These are phyloP conservation scores for Denticeps clupeoides DNA, from an alignment of 2,797 vertebrate species.

Conservation along the genomic window DNA sequence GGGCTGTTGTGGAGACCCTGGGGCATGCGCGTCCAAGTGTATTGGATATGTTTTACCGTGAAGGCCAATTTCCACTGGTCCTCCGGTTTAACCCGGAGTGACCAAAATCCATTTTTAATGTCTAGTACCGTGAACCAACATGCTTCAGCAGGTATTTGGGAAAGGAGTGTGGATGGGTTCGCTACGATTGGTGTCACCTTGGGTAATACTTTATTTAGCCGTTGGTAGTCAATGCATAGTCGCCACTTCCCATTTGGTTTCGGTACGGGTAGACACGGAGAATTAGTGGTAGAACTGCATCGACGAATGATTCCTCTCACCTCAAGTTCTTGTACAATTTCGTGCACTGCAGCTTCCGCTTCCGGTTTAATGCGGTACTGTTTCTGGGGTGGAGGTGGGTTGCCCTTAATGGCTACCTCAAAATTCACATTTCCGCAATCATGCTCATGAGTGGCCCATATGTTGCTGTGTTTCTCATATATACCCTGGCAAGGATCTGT, in stretches of 20 bases:
- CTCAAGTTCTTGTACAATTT: background rate
- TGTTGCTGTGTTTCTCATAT: background rate
- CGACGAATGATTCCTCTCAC: background rate
- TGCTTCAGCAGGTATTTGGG: background rate
- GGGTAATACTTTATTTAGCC: too few species aligned
- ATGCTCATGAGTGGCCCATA: conserved; percentile 2
- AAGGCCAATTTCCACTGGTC: background rate
- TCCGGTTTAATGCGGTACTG: conserved; percentile 8
- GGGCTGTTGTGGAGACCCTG: too few species aligned
- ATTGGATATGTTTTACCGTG: background rate
- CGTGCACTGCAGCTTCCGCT: background rate
- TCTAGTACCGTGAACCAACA: background rate
- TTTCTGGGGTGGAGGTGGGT: background rate
- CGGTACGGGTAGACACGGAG: background rate
- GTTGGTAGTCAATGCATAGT: background rate
- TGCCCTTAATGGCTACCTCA: background rate
- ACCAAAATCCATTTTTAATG: too few species aligned
- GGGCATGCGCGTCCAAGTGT: too few species aligned
- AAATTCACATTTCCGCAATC: background rate
- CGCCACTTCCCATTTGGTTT: background rate
- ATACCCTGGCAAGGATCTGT: background rate
- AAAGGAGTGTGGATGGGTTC: background rate
- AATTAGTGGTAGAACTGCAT: background rate
- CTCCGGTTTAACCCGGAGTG: background rate
- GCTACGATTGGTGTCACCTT: background rate